Base-by-base conservation (phyloP, 2,113 vertebrate genomes). In the Tragelaphus strepsiceros region DNA sequence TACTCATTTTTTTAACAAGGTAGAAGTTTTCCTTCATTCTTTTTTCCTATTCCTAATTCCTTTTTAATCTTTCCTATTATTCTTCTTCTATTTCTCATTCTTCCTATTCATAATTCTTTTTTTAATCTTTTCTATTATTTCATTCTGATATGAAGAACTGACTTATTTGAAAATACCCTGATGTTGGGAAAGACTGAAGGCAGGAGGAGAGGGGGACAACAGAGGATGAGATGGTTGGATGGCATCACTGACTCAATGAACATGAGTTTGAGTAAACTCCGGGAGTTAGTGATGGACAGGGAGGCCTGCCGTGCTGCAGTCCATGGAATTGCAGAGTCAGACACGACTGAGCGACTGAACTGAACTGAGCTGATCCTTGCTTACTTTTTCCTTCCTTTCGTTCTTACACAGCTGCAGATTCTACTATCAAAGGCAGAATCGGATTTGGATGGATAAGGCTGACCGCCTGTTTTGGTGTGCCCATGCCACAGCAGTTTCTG, bases 261-360 rank as follows among this genome's bases (percentile, higher is more conserved):
- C 64, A 35, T 71, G 64, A 35, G n/a, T 71, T 5, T 71, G n/a
- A 39, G n/a, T 22, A 12, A 71, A 22, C 67, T 71, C n/a, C 0
- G 9, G n/a, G n/a, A 39, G n/a, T 12, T 2, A 10, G 10, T 12
- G n/a, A 39, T 39, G n/a, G n/a, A 35, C n/a, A 71, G 19, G n/a
- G n/a, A 71, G n/a, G 10, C 21, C 67, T 71, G 67, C 5, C n/a
- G 0, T 39, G n/a, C 67, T 71, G 67, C n/a, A 22, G 5, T 2
- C n/a, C n/a, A 22, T 6, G n/a, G n/a, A 19, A 5, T 39, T 0
- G 2, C 67, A 71, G n/a, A 39, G 67, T 39, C 5, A 0, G n/a
- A 71, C 21, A 22, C 0, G 2, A 39, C n/a, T 39, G n/a, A 71
- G n/a, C 0, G 5, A 22, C 67, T 39, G 67, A 39, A 22, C 67